Conservation (phyloP, 2,797 vertebrate species). For the Chelonia mydas region DNA sequence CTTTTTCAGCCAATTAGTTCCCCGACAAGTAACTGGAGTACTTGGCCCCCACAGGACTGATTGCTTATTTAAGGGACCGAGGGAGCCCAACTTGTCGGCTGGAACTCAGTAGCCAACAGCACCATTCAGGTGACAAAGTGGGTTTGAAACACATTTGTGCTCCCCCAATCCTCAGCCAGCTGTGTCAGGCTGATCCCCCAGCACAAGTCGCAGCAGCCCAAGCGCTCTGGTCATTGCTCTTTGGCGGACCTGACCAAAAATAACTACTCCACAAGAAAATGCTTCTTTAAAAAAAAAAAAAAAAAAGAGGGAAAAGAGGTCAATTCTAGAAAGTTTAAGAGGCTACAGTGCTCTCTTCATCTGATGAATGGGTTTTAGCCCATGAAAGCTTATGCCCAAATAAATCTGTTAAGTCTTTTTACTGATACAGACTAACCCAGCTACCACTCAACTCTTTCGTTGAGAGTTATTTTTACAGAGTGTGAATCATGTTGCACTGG, state of each 20-base stretch:
- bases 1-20: background rate
- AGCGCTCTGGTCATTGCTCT: fast-evolving
- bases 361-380: too few relatives aligned
- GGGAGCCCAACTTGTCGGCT: background rate
- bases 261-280: fast-evolving
- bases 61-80: background rate
- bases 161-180: background rate
- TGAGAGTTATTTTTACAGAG: constrained; percentile 56
- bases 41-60: background rate
- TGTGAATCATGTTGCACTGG: constrained; percentile 35
- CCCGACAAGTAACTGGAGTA: background rate
- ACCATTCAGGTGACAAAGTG: background rate
- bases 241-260: background rate
- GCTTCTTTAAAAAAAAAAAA: background rate
- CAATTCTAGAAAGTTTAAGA: background rate
- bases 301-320: background rate
- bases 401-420: too few relatives aligned
- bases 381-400: too few relatives aligned
- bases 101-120: background rate
- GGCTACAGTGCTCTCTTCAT: background rate
- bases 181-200: background rate
- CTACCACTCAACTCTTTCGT: background rate
- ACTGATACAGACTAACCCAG: too few relatives aligned
- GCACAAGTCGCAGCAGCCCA: background rate
- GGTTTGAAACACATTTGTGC: background rate